Conservation (phyloP, 2,113 vertebrate species). For the Indicator indicator region DNA sequence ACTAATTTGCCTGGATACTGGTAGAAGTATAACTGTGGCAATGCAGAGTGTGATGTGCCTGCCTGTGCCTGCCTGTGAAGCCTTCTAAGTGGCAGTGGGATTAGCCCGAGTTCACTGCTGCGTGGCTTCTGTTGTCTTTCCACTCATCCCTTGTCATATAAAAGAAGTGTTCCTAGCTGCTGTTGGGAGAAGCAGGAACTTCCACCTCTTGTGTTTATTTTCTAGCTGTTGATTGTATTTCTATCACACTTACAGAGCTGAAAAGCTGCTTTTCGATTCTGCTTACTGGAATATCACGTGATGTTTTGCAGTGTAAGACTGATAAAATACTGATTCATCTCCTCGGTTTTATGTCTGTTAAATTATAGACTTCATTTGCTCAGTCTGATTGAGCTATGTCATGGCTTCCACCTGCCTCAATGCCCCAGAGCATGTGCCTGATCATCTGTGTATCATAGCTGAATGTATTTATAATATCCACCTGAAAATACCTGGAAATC, state of each 20-base stretch:
- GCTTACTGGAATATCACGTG: not conserved
- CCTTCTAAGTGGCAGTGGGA: accelerated
- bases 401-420: not conserved
- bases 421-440: not conserved
- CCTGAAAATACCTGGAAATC: not conserved
- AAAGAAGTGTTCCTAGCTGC: not conserved
- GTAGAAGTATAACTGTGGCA: not conserved
- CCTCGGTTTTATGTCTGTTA: not conserved
- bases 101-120: not conserved
- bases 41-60: accelerated
- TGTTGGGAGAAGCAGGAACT: not conserved
- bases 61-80: not conserved
- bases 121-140: accelerated
- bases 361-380: not conserved
- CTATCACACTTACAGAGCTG: not conserved
- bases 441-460: not conserved
- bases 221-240: not conserved
- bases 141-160: not conserved
- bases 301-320: not conserved
- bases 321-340: not conserved
- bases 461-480: not conserved
- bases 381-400: not conserved
- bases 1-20: not conserved
- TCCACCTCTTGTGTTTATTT: not conserved
- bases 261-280: not conserved